Base-by-base conservation (phyloP, 2,888 invertebrate genomes). In the Calliphora vomitoria region DNA sequence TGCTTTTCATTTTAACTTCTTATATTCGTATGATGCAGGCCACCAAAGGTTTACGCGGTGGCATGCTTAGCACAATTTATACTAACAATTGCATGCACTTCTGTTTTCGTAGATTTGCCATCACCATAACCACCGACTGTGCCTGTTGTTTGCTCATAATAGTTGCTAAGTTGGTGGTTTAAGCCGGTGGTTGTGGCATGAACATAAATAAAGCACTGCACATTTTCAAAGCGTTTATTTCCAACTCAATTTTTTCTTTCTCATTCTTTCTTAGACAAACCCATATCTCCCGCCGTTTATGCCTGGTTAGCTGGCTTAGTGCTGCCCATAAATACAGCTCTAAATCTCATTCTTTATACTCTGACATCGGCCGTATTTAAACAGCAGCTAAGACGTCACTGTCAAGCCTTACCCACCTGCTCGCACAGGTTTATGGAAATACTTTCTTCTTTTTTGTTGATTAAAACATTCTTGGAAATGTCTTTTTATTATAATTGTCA, bases 331-430 rank as follows among this genome's bases (percentile, higher is more conserved):
- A 95, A 95, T 91, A 95, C 95, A 1, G 95, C 95, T 0, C 91
- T 95, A 8, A 95, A 95, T 92, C 95, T 95, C 1, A 94, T 95
- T n/a, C 92, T 95, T 55, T 95, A 95, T 91, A 95, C 95, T 0
- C 90, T 95, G 64, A 95, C 95, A 2, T 95, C 95, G 3, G 95
- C 95, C n/a, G 92, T 95, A 2, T 95, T 95, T 90, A 95, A 95
- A 90, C 95, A 95, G 91, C 95, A 95, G 92, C 86, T 92, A 91
- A 86, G 89, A 89, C 90, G 92, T 87, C 90, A 92, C 90, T 88
- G 91, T 90, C 90, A 91, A 80, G 89, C 90, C 1, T 71, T 92
- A 80, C 91, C 92, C 47, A 90, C 71, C 31, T 92, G 92, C n/a
- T n/a, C n/a, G n/a, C n/a, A n/a, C n/a, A n/a, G n/a, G n/a, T n/a